Conservation (phyloP, 1,140 invertebrate species). For the Rhagoletis pomonella region DNA sequence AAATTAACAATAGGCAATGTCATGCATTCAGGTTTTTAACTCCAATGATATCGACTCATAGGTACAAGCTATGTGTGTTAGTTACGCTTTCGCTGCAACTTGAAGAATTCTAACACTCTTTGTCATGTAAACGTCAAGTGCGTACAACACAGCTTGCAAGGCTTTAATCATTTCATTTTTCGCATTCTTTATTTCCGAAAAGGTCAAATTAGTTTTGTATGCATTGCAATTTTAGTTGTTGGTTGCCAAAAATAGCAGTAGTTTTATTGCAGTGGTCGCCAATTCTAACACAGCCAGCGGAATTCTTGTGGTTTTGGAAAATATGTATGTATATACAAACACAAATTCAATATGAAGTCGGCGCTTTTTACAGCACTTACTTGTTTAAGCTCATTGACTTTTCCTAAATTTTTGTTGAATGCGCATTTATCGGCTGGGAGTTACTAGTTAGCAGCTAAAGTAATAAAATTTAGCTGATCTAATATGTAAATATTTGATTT, state of each 20-base stretch:
- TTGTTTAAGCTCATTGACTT: no score
- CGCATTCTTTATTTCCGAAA: constrained; percentile 5
- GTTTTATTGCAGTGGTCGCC: not conserved
- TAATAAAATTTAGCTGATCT: no score
- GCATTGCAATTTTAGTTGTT: not conserved
- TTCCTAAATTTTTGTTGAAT: no score
- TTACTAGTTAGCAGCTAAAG: no score
- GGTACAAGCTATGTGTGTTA: no score
- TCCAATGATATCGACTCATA: not conserved
- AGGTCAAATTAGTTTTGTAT: not conserved
- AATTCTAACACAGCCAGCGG: not conserved
- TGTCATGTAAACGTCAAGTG: not conserved
- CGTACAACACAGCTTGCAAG: not conserved
- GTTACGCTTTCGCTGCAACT: not conserved
- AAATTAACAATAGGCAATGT: constrained; percentile 8
- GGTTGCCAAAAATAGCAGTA: no score
- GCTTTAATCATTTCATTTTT: not conserved
- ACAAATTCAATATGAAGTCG: no score
- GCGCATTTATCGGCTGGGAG: no score
- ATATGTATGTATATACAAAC: no score
- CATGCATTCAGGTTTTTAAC: constrained; percentile 37
- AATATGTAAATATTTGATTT: no score
- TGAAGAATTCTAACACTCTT: not conserved
- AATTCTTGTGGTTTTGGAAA: no score
- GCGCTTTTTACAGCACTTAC: no score